Evolutionary conservation across 2,888 invertebrate genomes (phyloP).

Genomic region (Drosophila robusta): DNA sequence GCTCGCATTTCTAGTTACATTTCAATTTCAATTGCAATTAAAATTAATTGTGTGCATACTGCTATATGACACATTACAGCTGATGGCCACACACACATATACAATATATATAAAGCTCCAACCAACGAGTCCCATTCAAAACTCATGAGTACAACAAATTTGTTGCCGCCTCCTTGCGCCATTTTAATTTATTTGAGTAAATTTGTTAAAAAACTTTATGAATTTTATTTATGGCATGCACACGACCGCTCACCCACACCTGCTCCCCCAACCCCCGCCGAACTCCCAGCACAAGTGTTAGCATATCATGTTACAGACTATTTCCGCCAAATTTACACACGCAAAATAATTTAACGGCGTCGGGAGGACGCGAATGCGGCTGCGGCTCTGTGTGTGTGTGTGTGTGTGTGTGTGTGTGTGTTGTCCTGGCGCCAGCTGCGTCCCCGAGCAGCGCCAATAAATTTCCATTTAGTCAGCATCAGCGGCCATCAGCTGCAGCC

Average conservation of each 20-base stretch:
- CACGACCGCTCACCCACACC: slow-evolving; percentile 28
- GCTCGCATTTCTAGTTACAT: slow-evolving; percentile 60
- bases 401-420: too few species aligned
- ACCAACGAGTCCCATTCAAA: slow-evolving; percentile 21
- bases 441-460: slow-evolving; percentile 73
- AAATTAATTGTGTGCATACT: slow-evolving; percentile 73
- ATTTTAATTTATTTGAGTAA: slow-evolving; percentile 81
- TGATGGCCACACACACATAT: slow-evolving; percentile 18
- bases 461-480: slow-evolving; percentile 74
- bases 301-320: slow-evolving; percentile 81
- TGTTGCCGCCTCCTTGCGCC: slow-evolving; percentile 60
- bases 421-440: slow-evolving; percentile 51
- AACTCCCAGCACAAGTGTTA: slow-evolving; percentile 69
- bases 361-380: slow-evolving; percentile 19
- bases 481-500: slow-evolving; percentile 28
- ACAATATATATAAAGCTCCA: neutral
- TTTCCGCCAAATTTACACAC: slow-evolving; percentile 81
- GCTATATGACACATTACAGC: slow-evolving; percentile 41
- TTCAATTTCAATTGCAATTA: slow-evolving; percentile 78
- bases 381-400: too few species aligned
- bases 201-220: slow-evolving; percentile 71
- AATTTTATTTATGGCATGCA: slow-evolving; percentile 74
- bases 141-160: slow-evolving; percentile 41
- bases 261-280: slow-evolving; percentile 1
- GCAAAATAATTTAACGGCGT: slow-evolving; percentile 77